Evolutionary conservation across 2,888 invertebrate genomes (phyloP).

Genomic region (Iselma pallidipennis): DNA sequence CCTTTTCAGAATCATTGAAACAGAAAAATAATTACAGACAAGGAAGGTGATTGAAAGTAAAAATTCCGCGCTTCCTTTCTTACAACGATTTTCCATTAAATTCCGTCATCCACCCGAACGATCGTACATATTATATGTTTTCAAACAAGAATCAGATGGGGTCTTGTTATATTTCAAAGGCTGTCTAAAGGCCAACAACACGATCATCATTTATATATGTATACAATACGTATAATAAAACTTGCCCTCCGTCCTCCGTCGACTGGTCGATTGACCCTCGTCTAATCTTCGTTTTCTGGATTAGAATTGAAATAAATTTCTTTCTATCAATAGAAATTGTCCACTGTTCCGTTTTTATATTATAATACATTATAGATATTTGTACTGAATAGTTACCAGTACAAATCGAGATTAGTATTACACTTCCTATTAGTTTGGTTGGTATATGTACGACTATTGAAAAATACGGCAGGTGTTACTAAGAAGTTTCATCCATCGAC

Average conservation of each 20-base stretch:
- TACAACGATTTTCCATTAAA: not conserved
- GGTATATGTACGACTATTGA: not conserved
- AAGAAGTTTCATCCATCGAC: constrained; percentile 18
- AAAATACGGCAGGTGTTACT: constrained; percentile 23
- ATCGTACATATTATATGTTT: not conserved
- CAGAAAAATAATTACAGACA: not conserved
- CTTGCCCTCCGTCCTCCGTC: not conserved
- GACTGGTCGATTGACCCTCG: not conserved
- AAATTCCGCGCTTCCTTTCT: not conserved
- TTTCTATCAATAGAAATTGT: not conserved
- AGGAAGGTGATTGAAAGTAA: not conserved
- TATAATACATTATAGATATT: too few species aligned
- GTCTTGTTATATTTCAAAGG: not conserved
- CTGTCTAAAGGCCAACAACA: not conserved
- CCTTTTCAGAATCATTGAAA: not conserved
- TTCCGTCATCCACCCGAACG: not conserved
- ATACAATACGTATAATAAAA: not conserved
- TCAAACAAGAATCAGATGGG: not conserved
- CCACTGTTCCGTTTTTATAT: not conserved
- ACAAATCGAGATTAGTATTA: not conserved
- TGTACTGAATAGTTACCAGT: not conserved
- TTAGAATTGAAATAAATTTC: not conserved
- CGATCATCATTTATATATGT: not conserved
- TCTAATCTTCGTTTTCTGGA: not conserved
- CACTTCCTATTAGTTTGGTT: not conserved